phyloP scores from a whole-genome alignment of 2,888 invertebrate species.

The Lysandra bellargus region DNA sequence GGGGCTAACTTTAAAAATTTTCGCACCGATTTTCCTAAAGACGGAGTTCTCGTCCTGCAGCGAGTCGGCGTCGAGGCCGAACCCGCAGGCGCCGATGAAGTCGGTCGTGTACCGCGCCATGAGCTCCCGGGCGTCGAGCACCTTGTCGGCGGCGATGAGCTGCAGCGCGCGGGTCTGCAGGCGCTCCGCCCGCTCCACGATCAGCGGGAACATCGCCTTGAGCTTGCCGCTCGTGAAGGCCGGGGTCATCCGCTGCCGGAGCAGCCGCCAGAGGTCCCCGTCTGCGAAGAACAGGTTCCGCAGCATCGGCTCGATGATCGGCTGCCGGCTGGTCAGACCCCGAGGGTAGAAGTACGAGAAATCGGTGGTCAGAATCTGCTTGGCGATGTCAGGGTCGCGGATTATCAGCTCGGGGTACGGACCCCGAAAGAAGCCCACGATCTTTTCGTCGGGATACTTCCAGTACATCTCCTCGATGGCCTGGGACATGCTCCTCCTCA shows the following conservation, averaged over 20 bases:
- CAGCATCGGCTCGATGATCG: constrained; percentile 53
- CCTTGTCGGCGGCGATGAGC: constrained; percentile 43
- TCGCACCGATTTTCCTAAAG: constrained; percentile 54
- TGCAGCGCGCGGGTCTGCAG: constrained; percentile 48
- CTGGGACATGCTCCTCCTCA: constrained; percentile 51
- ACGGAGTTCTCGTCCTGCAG: constrained; percentile 55
- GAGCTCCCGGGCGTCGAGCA: constrained; percentile 57
- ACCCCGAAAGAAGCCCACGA: constrained; percentile 57
- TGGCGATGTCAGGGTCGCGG: constrained; percentile 57
- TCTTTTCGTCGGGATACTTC: constrained; percentile 55
- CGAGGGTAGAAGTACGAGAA: constrained; percentile 56
- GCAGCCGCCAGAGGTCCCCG: constrained; percentile 58
- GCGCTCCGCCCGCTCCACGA: constrained; percentile 56
- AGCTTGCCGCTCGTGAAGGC: constrained; percentile 61
- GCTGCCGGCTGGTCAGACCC: constrained; percentile 49
- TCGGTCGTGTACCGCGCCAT: constrained; percentile 66
- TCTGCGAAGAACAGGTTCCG: constrained; percentile 59
- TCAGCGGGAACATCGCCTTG: constrained; percentile 60
- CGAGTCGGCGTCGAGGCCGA: constrained; percentile 59
- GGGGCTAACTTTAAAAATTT: constrained; percentile 49
- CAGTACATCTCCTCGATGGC: constrained; percentile 52
- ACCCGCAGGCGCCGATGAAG: constrained; percentile 63
- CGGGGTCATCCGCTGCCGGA: constrained; percentile 61
- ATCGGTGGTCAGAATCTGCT: constrained; percentile 55
- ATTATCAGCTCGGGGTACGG: constrained; percentile 53